Percentiles rank a stretch among this genome's conserved stretches.
These are phyloP conservation scores for Eristalis pertinax DNA, from an alignment of 2,888 invertebrate species.

Conservation along the genomic window DNA sequence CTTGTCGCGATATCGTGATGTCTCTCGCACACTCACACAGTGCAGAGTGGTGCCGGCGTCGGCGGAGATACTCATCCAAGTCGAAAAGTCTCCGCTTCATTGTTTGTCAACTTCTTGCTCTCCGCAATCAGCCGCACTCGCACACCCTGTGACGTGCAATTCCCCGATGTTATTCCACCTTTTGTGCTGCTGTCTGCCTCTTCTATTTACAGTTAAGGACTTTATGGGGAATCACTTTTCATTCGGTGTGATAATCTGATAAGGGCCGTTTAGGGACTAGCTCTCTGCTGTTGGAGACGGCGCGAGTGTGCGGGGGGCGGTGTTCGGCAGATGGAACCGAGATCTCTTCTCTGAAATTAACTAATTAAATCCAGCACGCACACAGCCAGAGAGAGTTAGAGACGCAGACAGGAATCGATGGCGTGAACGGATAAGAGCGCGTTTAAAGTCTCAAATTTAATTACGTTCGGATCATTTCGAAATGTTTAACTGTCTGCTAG, in stretches of 20 bases:
- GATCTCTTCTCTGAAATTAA: conserved; percentile 45
- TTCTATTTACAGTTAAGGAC: conserved; percentile 70
- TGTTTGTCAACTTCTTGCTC: conserved; percentile 61
- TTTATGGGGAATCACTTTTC: conserved; percentile 69
- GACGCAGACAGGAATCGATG: conserved; percentile 13
- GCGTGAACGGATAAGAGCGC: conserved; percentile 17
- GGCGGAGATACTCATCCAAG: conserved; percentile 42
- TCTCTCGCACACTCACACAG: neutral
- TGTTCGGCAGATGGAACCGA: neutral
- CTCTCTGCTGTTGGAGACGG: neutral
- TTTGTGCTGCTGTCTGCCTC: conserved; percentile 50
- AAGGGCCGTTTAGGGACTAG: conserved; percentile 47
- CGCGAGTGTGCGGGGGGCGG: neutral
- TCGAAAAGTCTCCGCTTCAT: conserved; percentile 32
- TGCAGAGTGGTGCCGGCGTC: neutral
- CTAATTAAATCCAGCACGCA: conserved; percentile 54
- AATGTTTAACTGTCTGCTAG: neutral
- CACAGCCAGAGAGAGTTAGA: neutral
- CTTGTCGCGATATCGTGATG: conserved; percentile 66
- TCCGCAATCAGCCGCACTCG: conserved; percentile 18
- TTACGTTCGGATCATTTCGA: neutral
- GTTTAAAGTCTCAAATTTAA: conserved; percentile 17
- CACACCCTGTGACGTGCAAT: conserved; percentile 15
- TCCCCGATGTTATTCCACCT: conserved; percentile 70
- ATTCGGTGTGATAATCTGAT: conserved; percentile 68